phyloP scores from a whole-genome alignment of 1,140 invertebrate genomes.

The Ips typographus region DNA sequence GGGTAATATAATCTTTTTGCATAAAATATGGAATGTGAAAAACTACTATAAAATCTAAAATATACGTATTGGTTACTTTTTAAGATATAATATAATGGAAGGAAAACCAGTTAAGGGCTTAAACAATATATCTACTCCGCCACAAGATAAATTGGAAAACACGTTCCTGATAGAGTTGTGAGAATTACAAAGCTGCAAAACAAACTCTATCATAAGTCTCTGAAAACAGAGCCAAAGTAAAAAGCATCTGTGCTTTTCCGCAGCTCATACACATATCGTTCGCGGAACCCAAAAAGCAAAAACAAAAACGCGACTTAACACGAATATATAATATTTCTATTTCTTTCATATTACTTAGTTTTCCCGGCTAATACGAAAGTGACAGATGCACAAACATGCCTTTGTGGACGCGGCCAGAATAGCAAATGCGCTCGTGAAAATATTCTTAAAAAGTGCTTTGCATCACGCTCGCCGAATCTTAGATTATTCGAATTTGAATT shows the following conservation, averaged over 20 bases:
- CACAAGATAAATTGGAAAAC: neutral
- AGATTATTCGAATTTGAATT: slow-evolving; percentile 20
- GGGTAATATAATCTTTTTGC: no score
- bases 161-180: neutral
- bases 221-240: slow-evolving; percentile 17
- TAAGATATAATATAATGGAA: no score
- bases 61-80: no score
- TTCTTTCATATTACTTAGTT: slow-evolving; percentile 35
- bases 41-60: no score
- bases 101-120: neutral
- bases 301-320: slow-evolving; percentile 18
- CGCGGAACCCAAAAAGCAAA: neutral
- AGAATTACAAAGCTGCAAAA: slow-evolving; percentile 14
- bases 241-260: slow-evolving; percentile 17
- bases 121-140: neutral
- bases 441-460: slow-evolving; percentile 31
- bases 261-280: slow-evolving; percentile 15
- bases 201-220: slow-evolving; percentile 14
- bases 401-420: slow-evolving; percentile 16
- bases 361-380: slow-evolving; percentile 31
- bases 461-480: slow-evolving; percentile 18
- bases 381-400: slow-evolving; percentile 35
- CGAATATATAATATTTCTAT: slow-evolving; percentile 35
- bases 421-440: slow-evolving; percentile 28
- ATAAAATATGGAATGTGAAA: no score